Base-by-base conservation (phyloP, 1,140 invertebrate genomes). In the Colletes gigas region DNA sequence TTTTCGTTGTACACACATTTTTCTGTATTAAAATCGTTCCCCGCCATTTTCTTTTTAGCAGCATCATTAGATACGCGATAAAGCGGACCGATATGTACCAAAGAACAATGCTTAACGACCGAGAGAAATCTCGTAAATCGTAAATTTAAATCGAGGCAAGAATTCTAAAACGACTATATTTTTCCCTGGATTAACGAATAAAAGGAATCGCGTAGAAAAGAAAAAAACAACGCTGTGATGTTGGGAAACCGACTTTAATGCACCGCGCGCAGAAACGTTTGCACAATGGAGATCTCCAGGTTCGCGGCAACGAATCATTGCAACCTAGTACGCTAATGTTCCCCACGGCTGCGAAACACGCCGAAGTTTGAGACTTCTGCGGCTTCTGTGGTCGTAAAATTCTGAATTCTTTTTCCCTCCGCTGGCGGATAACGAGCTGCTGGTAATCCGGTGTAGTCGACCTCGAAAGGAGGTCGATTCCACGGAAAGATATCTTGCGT, bases 381-480 rank as follows among this genome's bases (percentile, higher is more conserved):
- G 17, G 44, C 19, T 47, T 57, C 19, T 44, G 55, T 19, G n/a
- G 15, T 44, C n/a, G 30, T 30, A 7, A 10, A 50, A 60, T 60
- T 17, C 1, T 21, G 1, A 10, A 4, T 21, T 15, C 44, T 73
- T 70, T 44, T 50, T n/a, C 1, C n/a, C 15, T 21, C 15, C 71
- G 9, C 12, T n/a, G n/a, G 67, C 17, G 71, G 50, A 63, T 68
- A 69, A 55, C 68, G 39, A 21, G 83, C 74, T 68, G 63, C 74
- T 68, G 63, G 66, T 80, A 80, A 88, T 84, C 77, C 86, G 76
- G 78, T 85, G 70, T 82, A 47, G 81, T 85, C 79, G 83, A 87
- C 85, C 85, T 85, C 86, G 85, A 91, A 91, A 90, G 88, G 88
- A 92, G 91, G 90, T 89, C 89, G 89, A 90, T 91, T 89, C 83